A percentile compares a stretch with the other conserved stretches of the same genome.
Conservation (phyloP, 2,888 invertebrate species). For the Diaphora mendica region DNA sequence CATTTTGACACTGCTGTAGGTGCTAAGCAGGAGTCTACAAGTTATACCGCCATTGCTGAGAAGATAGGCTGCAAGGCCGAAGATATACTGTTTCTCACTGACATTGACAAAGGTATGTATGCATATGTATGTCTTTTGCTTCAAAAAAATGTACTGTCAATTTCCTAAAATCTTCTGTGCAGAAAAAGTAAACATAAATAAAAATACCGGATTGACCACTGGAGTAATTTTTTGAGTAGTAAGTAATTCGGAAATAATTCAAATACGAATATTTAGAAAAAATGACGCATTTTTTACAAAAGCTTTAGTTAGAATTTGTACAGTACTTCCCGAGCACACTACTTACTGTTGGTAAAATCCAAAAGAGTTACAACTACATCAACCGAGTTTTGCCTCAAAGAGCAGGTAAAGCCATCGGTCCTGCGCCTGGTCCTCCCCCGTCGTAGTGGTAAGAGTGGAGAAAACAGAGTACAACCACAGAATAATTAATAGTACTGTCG, state of each 20-base stretch:
- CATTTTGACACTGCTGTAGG: constrained; percentile 96
- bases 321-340: too few relatives aligned
- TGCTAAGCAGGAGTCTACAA: constrained; percentile 90
- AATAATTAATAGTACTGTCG: too few relatives aligned
- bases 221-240: background rate
- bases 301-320: too few relatives aligned
- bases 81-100: constrained; percentile 94
- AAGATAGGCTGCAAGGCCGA: constrained; percentile 88
- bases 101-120: constrained; percentile 90
- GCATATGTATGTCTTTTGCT: background rate
- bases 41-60: constrained; percentile 92
- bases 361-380: too few relatives aligned
- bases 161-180: background rate
- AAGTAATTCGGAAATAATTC: background rate
- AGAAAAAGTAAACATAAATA: background rate
- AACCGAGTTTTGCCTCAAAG: too few relatives aligned
- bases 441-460: too few relatives aligned
- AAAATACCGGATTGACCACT: too few relatives aligned
- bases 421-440: too few relatives aligned
- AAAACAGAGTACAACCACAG: too few relatives aligned
- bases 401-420: too few relatives aligned
- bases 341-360: background rate
- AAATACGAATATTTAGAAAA: too few relatives aligned
- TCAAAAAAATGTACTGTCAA: background rate
- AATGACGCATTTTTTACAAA: too few relatives aligned